Evolutionary conservation across 2,888 invertebrate genomes (phyloP), one percentile per base, ranked within the genome.

Genomic region (Thereva unica): DNA sequence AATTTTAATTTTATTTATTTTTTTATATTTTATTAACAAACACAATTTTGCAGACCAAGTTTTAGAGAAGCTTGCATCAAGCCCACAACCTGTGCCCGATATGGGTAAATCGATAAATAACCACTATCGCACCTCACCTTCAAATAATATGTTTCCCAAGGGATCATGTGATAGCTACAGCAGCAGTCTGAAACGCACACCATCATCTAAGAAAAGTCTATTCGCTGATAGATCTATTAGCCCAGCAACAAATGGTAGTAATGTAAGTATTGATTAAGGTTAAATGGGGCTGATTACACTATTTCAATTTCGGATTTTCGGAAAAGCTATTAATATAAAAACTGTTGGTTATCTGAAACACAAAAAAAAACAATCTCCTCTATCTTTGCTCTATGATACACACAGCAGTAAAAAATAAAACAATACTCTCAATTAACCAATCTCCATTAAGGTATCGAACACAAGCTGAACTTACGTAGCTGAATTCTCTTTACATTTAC

Each of bases 51-150:
- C 61, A 75, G 77, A 76, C 38, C 75, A 75, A 70, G 73, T 72
- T 9, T 67, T 72, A 38, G 74, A 74, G 6, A 76, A 74, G 52
- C 67, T 75, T 63, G 71, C 70, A 52, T 50, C 53, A 3, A 79
- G 77, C 69, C 81, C 80, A 0, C 79, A 80, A 67, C 78, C 80
- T 9, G 80, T 81, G 41, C 81, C 81, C 8, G 78, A 78, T 70
- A 74, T 75, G 35, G 69, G 71, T 35, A 76, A 72, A 71, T 77
- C 76, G 38, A 72, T 76, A 67, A 74, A 73, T 66, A 78, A 77
- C 70, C 78, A 78, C 68, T 76, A 74, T 67, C 74, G 75, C 49
- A 76, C 76, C 68, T 80, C 78, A 47, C 77, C 79, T 57, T 23
- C 59, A 59, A 63, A 8, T 45, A 66, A 54, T 55, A 37, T 59